Evolutionary conservation across 1,140 invertebrate genomes (phyloP), one percentile per base, ranked within the genome.

Genomic region (Hetaerina americana): DNA sequence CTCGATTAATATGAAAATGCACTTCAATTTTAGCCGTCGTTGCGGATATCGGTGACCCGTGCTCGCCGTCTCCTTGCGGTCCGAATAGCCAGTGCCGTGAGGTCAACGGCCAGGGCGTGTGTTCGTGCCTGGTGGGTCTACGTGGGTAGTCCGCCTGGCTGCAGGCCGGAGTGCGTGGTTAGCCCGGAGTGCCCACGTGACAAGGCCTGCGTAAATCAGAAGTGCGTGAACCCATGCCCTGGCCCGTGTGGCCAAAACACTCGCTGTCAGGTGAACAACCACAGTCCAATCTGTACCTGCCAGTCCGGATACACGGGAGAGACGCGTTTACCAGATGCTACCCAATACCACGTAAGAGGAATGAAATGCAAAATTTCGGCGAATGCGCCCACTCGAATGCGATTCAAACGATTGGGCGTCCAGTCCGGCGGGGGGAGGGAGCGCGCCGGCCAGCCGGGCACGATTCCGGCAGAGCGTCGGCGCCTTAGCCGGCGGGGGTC

Each of bases 101-200:
- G 72, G 71, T 74, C 0, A 78, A 79, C 69, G 77, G 77, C 12
- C 77, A 78, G 72, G 78, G 79, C 40, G 76, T 81, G 0, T 85
- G 84, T 73, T 79, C 78, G 10, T 85, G 84, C 76, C 77, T 82
- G 29, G 75, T 78, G 24, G 78, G 77, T 75, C 22, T 89, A 88
- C 76, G 81, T 85, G 25, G 90, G 89, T 70, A 87, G 81, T 79
- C 87, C 88, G 22, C 85, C 88, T 70, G 83, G 82, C 25, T 91
- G 90, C 78, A 83, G 85, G 70, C 87, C 89, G 0, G 88, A 91
- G 78, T 92, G 90, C 78, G 81, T 85, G 5, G 77, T 84, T 6
- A 86, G 81, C 74, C 81, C 84, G 3, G 85, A 87, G 75, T 87
- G 86, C 75, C 77, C 82, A 18, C 77, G 75, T 12, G 78, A 81